Conservation (phyloP, 2,797 vertebrate species). For the Decapterus maruadsi region DNA sequence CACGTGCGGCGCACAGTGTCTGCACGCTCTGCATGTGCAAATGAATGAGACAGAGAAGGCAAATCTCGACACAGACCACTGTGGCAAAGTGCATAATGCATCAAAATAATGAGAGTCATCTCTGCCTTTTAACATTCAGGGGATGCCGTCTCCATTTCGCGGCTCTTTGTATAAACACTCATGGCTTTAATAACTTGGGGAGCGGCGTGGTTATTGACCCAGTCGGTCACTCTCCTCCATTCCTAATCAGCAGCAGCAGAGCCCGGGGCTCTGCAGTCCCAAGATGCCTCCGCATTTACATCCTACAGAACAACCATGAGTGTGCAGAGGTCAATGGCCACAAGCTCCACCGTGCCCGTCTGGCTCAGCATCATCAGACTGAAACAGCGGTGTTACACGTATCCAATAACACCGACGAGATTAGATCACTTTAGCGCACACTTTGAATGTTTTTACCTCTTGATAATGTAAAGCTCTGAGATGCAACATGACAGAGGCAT, state of each 20-base stretch:
- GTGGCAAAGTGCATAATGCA: constrained; percentile 63
- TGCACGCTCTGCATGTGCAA: constrained; percentile 29
- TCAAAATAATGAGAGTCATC: constrained; percentile 74
- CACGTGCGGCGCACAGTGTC: constrained; percentile 3
- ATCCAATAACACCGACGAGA: constrained; percentile 50
- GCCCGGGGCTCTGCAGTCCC: constrained; percentile 73
- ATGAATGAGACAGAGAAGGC: constrained; percentile 51
- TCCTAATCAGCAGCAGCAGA: constrained; percentile 80
- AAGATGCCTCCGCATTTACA: constrained; percentile 75
- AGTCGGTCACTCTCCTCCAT: constrained; percentile 79
- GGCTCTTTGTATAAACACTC: constrained; percentile 84
- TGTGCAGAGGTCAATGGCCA: constrained; percentile 49
- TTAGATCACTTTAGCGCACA: constrained; percentile 34
- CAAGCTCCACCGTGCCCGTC: constrained; percentile 13
- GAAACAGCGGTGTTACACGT: constrained; percentile 40
- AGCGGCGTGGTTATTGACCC: constrained; percentile 82
- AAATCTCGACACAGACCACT: constrained; percentile 54
- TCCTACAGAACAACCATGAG: constrained; percentile 51
- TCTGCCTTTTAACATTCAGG: constrained; percentile 79
- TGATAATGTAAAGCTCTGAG: constrained; percentile 3
- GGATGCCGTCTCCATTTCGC: constrained; percentile 71
- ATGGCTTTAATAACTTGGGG: constrained; percentile 82
- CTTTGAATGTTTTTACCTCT: constrained; percentile 32
- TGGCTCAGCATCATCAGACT: constrained; percentile 27
- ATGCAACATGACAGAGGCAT: neutral